Base-by-base conservation (phyloP, 2,888 invertebrate genomes). In the Diaphora mendica region DNA sequence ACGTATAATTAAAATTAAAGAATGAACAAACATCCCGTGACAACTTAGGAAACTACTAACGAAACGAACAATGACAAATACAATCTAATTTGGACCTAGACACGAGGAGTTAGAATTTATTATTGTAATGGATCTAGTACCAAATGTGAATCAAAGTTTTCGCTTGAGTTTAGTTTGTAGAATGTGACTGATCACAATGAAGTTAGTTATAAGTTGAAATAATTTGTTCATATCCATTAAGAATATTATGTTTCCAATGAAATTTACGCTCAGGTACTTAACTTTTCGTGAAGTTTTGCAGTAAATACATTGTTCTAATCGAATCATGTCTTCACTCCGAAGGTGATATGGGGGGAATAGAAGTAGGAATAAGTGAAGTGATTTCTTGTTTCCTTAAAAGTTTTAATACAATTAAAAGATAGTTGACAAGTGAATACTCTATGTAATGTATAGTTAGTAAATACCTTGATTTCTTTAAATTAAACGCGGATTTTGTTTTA, bases 161-260 rank as follows among this genome's bases (percentile, higher is more conserved):
- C 20, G 48, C 23, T 44, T 39, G 64, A 73, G 44, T 71, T 30
- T 33, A 70, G 69, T 74, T 81, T 73, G 76, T 65, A 70, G 67
- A 71, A 77, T 73, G 76, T 75, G 66, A 77, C 66, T 71, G 70
- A 71, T 75, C 64, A 55, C 68, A 71, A 77, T 75, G 42, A 65
- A 77, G 39, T 73, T 66, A 42, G 42, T 42, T 42, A 59, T 70
- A 55, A 62, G 39, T 62, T 55, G 23, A 73, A 74, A 70, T 77
- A 68, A 73, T 76, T 81, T 66, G 51, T 77, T 67, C 35, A 77
- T 68, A 74, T 35, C 65, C 67, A 75, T 74, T 82, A 62, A 64
- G 68, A 42, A 55, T 44, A 73, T 75, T 75, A 70, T 68, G 66
- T 74, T 73, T 72, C 55, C 33, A n/a, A 55, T 68, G 17, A n/a